Conservation (phyloP, 1,140 invertebrate species). For the Magallana gigas region DNA sequence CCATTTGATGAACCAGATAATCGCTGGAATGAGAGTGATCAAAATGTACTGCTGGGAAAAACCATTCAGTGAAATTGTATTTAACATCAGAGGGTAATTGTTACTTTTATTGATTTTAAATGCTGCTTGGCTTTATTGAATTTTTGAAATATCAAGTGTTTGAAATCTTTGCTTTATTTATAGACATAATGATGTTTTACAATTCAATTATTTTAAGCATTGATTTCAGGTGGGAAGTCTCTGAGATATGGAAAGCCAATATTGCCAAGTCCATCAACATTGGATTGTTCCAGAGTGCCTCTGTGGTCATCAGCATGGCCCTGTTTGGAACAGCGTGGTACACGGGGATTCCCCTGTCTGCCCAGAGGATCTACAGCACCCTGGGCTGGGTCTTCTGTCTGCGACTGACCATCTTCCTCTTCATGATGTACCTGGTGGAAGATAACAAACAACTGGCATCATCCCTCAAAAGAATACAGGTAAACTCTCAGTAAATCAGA, state of each 20-base stretch:
- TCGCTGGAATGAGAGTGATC: constrained; percentile 90
- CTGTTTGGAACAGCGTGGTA: constrained; percentile 39
- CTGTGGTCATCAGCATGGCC: not conserved
- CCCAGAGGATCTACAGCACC: constrained; percentile 9
- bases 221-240: constrained; percentile 37
- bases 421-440: constrained; percentile 45
- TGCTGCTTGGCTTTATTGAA: too few species aligned
- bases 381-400: constrained; percentile 40
- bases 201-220: not conserved
- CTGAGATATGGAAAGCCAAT: constrained; percentile 6
- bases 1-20: constrained; percentile 89
- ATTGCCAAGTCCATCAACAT: constrained; percentile 35
- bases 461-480: constrained; percentile 47
- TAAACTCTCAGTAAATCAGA: not conserved
- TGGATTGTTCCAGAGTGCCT: not conserved
- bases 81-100: constrained; percentile 50
- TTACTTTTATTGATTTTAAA: not conserved
- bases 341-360: constrained; percentile 24
- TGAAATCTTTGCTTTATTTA: too few species aligned
- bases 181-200: not conserved
- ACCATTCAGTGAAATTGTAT: constrained; percentile 52
- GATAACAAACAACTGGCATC: constrained; percentile 31
- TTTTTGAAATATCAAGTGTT: too few species aligned
- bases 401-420: constrained; percentile 43
- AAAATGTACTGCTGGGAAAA: constrained; percentile 84